These are phyloP conservation scores for Pseudois nayaur DNA, from an alignment of 2,113 vertebrate genomes.

Conservation along the genomic window DNA sequence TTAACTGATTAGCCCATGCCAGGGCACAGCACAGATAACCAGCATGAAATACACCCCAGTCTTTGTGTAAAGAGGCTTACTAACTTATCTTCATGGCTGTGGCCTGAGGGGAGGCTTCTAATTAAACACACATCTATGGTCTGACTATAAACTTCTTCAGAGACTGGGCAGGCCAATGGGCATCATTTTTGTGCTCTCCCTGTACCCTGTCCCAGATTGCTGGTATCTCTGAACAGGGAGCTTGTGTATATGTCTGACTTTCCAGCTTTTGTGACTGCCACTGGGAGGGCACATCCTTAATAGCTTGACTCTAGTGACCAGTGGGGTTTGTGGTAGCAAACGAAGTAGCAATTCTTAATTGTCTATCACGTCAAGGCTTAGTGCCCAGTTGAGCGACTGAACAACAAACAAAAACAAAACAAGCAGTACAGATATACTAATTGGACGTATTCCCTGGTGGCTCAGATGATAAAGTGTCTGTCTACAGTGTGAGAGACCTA, in stretches of 20 bases:
- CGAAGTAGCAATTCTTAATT: neutral
- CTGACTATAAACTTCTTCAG: neutral
- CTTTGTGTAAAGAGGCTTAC: neutral
- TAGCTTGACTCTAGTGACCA: neutral
- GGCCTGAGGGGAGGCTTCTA: neutral
- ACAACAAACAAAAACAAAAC: neutral
- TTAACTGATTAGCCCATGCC: neutral
- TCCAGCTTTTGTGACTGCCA: neutral
- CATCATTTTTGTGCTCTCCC: neutral
- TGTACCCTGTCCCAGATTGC: neutral
- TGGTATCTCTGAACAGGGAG: neutral
- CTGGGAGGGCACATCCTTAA: neutral
- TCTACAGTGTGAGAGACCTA: no score
- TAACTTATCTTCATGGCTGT: neutral
- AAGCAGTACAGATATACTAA: neutral
- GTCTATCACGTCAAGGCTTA: neutral
- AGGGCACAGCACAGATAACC: neutral
- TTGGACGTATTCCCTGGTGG: neutral
- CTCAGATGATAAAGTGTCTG: no score
- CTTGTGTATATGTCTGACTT: neutral
- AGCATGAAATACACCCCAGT: neutral
- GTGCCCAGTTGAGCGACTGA: neutral
- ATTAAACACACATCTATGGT: neutral
- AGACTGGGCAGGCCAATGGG: neutral
- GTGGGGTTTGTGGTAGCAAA: neutral